phyloP scores from a whole-genome alignment of 53 echinoderm and acorn worm genomes.

The Holothuria scabra region DNA sequence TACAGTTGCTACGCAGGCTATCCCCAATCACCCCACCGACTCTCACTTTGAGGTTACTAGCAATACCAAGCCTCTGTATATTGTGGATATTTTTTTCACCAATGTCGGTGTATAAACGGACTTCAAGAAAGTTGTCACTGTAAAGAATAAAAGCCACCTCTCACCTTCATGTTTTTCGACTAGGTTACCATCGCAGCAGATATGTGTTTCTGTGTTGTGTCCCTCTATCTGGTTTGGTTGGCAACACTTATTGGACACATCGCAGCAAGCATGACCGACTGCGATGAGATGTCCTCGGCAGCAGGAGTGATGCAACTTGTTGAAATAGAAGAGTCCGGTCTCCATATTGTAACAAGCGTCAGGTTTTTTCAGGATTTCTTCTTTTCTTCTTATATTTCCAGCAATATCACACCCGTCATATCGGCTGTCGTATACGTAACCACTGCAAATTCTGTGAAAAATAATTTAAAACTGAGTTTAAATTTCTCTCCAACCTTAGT shows the following conservation, averaged over 20 bases:
- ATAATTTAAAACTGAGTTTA: too few relatives aligned
- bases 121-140: too few relatives aligned
- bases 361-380: not conserved
- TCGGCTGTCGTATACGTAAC: not conserved
- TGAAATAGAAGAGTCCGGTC: not conserved
- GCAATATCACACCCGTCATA: constrained; percentile 3
- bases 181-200: constrained; percentile 64
- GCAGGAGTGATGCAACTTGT: not conserved
- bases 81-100: too few relatives aligned
- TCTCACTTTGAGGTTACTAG: too few relatives aligned
- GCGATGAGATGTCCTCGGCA: constrained; percentile 15
- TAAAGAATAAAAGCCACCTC: not conserved
- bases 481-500: too few relatives aligned
- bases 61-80: too few relatives aligned
- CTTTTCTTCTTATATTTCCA: constrained; percentile 5
- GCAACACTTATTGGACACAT: not conserved
- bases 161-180: constrained; percentile 44
- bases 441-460: not conserved
- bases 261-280: not conserved
- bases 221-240: constrained; percentile 26
- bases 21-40: too few relatives aligned
- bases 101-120: too few relatives aligned
- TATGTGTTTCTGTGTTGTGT: constrained; percentile 63
- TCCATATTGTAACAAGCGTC: constrained; percentile 4
- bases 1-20: too few relatives aligned